phyloP scores from a whole-genome alignment of 2,797 vertebrate species.

The Phrynocephalus vlangalii region DNA sequence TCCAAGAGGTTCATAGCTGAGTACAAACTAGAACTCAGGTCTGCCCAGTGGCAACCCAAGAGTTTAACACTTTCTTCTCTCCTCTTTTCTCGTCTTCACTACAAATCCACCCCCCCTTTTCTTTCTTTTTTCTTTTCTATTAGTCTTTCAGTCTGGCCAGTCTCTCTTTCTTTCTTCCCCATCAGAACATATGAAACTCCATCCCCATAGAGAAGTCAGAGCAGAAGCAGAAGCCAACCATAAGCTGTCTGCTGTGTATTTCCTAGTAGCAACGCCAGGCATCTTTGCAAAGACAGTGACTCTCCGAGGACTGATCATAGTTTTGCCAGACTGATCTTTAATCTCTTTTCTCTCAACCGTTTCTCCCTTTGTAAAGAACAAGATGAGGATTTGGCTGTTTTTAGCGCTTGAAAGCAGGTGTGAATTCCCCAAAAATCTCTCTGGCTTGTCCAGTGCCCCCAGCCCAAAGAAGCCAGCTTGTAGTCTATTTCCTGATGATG shows the following conservation, averaged over 20 bases:
- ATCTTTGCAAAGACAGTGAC: neutral
- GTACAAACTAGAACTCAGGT: neutral
- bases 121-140: neutral
- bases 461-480: slow-evolving; percentile 59
- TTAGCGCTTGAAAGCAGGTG: neutral
- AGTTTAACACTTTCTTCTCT: neutral
- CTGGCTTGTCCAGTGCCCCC: neutral
- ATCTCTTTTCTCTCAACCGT: too few species aligned
- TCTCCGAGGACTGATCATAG: neutral
- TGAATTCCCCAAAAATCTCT: neutral
- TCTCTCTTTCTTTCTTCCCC: neutral
- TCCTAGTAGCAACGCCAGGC: neutral
- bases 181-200: neutral
- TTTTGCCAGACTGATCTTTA: neutral
- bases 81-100: neutral
- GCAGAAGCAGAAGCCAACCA: neutral
- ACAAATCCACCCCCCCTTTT: neutral
- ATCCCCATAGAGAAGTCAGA: neutral
- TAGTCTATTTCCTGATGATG: slow-evolving; percentile 36
- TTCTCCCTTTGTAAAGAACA: too few species aligned
- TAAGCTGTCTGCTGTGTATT: neutral
- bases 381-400: neutral
- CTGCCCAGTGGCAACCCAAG: neutral
- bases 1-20: neutral
- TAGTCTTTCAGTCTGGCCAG: neutral